phyloP scores from a whole-genome alignment of 2,888 invertebrate genomes.

The Tholera decimalis region DNA sequence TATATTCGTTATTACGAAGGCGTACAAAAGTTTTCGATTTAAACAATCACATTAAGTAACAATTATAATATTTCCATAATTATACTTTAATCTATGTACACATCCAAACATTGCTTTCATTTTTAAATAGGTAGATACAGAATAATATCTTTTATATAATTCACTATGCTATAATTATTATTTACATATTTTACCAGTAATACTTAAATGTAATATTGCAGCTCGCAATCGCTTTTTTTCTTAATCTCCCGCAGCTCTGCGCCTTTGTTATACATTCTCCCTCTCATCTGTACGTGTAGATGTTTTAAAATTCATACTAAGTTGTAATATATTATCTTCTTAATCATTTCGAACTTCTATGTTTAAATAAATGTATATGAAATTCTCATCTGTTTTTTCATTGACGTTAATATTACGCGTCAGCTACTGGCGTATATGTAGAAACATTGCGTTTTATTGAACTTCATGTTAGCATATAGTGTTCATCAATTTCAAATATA shows the following conservation, averaged over 20 bases:
- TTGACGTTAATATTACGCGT: constrained; percentile 52
- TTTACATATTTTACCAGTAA: constrained; percentile 84
- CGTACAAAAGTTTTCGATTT: constrained; percentile 82
- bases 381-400: constrained; percentile 40
- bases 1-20: constrained; percentile 74
- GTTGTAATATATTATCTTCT: constrained; percentile 36
- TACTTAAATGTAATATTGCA: constrained; percentile 90
- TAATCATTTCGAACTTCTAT: constrained; percentile 39
- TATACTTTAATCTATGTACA: constrained; percentile 83
- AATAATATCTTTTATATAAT: constrained; percentile 76
- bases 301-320: constrained; percentile 26
- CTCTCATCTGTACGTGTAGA: constrained; percentile 51
- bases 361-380: constrained; percentile 23
- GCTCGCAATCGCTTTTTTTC: constrained; percentile 82
- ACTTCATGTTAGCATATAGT: constrained; percentile 38
- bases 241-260: constrained; percentile 58
- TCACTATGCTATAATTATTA: constrained; percentile 76
- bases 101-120: constrained; percentile 86
- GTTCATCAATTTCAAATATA: constrained; percentile 34
- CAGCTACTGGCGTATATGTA: constrained; percentile 19
- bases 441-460: constrained; percentile 29
- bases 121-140: constrained; percentile 74
- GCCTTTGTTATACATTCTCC: constrained; percentile 36
- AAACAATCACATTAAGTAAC: constrained; percentile 87
- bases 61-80: constrained; percentile 80